phyloP scores from a whole-genome alignment of 2,888 invertebrate species.

The Subacronicta megacephala region DNA sequence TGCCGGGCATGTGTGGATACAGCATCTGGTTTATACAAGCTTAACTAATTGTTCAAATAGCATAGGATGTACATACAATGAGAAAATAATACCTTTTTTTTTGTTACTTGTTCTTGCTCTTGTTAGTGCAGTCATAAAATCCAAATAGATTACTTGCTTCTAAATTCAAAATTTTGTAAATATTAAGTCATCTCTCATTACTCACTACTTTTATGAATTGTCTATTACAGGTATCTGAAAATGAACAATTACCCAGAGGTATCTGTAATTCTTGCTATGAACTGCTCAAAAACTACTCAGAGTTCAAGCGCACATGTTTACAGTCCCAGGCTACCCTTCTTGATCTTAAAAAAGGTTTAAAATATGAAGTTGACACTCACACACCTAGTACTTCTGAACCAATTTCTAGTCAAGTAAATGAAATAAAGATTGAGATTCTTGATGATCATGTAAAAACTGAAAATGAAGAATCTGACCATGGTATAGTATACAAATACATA shows the following conservation, averaged over 20 bases:
- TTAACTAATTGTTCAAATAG: too few relatives aligned
- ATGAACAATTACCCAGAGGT: constrained; percentile 75
- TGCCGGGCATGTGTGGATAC: too few relatives aligned
- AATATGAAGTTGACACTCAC: constrained; percentile 40
- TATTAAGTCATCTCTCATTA: too few relatives aligned
- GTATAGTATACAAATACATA: constrained; percentile 36
- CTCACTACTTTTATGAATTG: constrained; percentile 1
- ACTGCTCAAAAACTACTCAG: constrained; percentile 69
- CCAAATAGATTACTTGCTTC: too few relatives aligned
- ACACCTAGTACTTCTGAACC: constrained; percentile 8
- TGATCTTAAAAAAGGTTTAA: constrained; percentile 54
- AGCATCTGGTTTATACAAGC: too few relatives aligned
- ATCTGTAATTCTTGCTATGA: constrained; percentile 78
- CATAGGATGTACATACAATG: too few relatives aligned
- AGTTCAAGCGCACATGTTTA: constrained; percentile 81
- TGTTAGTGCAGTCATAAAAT: too few relatives aligned
- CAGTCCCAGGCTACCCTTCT: constrained; percentile 74
- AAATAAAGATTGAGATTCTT: constrained; percentile 45
- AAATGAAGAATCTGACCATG: constrained; percentile 28
- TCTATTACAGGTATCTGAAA: constrained; percentile 69
- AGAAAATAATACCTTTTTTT: too few relatives aligned
- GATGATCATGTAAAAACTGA: constrained; percentile 40
- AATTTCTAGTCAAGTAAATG: constrained; percentile 21
- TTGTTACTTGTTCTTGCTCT: too few relatives aligned
- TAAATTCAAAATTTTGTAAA: too few relatives aligned